Percentiles rank a stretch among this genome's conserved stretches.
Conservation (phyloP, 2,113 vertebrate species). For the Erinaceus europaeus region DNA sequence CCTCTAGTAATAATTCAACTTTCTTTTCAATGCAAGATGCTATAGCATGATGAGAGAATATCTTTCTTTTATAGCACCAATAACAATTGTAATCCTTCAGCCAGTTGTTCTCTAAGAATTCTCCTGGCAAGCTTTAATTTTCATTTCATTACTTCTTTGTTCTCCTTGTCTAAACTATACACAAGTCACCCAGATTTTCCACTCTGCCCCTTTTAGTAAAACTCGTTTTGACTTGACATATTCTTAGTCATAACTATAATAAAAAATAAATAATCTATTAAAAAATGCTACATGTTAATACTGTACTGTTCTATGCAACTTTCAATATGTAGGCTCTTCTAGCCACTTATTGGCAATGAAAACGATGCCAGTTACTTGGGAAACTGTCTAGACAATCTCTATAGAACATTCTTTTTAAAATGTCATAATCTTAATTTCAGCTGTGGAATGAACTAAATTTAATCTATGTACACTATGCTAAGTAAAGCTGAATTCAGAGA, state of each 20-base stretch:
- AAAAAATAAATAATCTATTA: slow-evolving; percentile 40
- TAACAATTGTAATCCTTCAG: slow-evolving; percentile 4
- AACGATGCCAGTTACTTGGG: not conserved
- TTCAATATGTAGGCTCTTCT: not conserved
- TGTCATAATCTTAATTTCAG: slow-evolving; percentile 7
- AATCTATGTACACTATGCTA: not conserved
- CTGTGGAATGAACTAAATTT: not conserved
- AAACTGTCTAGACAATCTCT: not conserved
- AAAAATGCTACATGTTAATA: slow-evolving; percentile 7
- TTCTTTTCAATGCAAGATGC: not conserved
- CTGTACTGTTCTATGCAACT: not conserved
- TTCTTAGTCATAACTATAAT: slow-evolving; percentile 13
- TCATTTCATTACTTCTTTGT: slow-evolving; percentile 42
- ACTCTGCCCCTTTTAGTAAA: slow-evolving; percentile 39
- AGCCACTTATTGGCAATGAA: not conserved
- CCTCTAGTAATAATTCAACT: not conserved
- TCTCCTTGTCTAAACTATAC: slow-evolving; percentile 36
- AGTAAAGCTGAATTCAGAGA: not conserved
- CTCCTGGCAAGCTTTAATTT: slow-evolving; percentile 18
- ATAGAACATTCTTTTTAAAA: not conserved
- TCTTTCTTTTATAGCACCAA: not conserved
- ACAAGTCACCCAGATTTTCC: slow-evolving; percentile 48
- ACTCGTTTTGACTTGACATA: slow-evolving; percentile 25
- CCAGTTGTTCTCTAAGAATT: slow-evolving; percentile 23
- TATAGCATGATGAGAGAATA: slow-evolving; percentile 7